Evolutionary conservation across 2,888 invertebrate genomes (phyloP), one percentile per base, ranked within the genome.

Genomic region (Drosophila merina): DNA sequence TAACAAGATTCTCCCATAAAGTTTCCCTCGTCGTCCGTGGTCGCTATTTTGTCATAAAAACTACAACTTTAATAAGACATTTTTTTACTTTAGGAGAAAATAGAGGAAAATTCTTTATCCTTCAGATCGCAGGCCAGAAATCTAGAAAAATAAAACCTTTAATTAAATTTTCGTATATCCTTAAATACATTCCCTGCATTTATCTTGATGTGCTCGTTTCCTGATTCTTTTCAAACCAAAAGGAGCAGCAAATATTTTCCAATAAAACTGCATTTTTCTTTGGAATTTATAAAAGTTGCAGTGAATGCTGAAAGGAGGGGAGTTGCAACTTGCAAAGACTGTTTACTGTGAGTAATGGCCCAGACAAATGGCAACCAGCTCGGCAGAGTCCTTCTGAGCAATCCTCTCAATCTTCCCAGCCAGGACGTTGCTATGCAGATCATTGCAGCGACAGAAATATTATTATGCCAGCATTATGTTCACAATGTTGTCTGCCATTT

Each of bases 401-500:
- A 38, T 7, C 57, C 47, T 48, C n/a, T 40, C 51, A 20, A 51
- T 51, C 51, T 49, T 20, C 14, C 5, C 9, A 31, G 40, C 40
- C 31, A 30, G 47, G 72, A 36, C 38, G 45, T 60, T 76, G 66
- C 55, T 74, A 83, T 78, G 83, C 83, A 83, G 83, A 86, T 83
- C 86, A 83, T 74, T 55, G 59, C 74, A 59, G 66, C 72, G 74
- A 74, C 82, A 82, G 79, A 82, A 79, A 82, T 85, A 82, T 82
- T 85, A 82, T 82, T 82, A 85, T 82, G 82, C 77, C 86, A 76
- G 82, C 86, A 82, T 82, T 77, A 82, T 85, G 81, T 75, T 81
- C 85, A 82, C 85, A 82, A 82, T 82, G 82, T 82, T 79, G 82
- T 82, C 77, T 71, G 82, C 79, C 86, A 79, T 82, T 82, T 85